phyloP scores from a whole-genome alignment of 2,797 vertebrate species.

The Notolabrus celidotus region DNA sequence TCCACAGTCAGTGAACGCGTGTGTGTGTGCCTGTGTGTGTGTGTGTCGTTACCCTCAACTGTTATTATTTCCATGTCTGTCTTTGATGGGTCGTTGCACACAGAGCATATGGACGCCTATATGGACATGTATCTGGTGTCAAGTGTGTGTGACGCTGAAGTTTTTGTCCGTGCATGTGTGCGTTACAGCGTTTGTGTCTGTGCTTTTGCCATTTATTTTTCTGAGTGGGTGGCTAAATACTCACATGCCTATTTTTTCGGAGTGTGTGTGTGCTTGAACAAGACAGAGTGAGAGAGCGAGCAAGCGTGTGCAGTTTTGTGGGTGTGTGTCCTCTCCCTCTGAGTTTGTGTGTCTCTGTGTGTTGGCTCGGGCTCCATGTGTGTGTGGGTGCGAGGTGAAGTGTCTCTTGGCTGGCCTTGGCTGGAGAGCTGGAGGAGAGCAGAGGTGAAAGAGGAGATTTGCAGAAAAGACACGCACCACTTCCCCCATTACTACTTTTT shows the following conservation, averaged over 20 bases:
- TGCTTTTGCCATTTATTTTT: slow-evolving; percentile 78
- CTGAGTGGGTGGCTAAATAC: slow-evolving; percentile 81
- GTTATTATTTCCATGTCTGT: slow-evolving; percentile 82
- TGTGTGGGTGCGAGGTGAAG: slow-evolving; percentile 86
- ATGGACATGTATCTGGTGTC: slow-evolving; percentile 76
- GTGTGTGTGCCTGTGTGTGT: slow-evolving; percentile 25
- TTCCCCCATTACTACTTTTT: slow-evolving; percentile 84
- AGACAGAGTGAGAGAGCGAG: slow-evolving; percentile 20
- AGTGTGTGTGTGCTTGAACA: slow-evolving; percentile 28
- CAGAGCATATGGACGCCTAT: slow-evolving; percentile 77
- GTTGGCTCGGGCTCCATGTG: slow-evolving; percentile 80
- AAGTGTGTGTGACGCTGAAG: slow-evolving; percentile 29
- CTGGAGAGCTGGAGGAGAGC: slow-evolving; percentile 82
- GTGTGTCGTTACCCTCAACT: slow-evolving; percentile 71
- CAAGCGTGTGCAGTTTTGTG: slow-evolving; percentile 35
- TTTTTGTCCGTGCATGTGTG: slow-evolving; percentile 49
- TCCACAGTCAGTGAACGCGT: slow-evolving; percentile 60
- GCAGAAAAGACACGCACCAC: slow-evolving; percentile 87
- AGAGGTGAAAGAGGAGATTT: slow-evolving; percentile 86
- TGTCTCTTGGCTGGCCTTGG: slow-evolving; percentile 84
- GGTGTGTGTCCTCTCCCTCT: slow-evolving; percentile 46
- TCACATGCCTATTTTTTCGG: slow-evolving; percentile 71
- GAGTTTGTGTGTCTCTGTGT: slow-evolving; percentile 50
- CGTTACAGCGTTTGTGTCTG: slow-evolving; percentile 53
- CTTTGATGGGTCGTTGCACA: slow-evolving; percentile 81